phyloP scores from a whole-genome alignment of 2,888 invertebrate species.

The Charanyca ferruginea region DNA sequence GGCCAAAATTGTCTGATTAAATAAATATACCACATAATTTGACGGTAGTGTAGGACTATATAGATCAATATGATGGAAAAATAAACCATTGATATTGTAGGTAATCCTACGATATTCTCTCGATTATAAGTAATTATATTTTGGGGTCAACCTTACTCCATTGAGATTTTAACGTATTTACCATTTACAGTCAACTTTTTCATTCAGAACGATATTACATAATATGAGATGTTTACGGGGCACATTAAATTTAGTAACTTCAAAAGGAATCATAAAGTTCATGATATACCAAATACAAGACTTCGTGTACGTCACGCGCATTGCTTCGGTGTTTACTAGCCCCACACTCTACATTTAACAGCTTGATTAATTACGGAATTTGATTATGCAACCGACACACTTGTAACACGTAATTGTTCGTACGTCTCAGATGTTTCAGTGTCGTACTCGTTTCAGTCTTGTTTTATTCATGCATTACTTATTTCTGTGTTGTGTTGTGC shows the following conservation, averaged over 20 bases:
- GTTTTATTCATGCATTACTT: slow-evolving; percentile 29
- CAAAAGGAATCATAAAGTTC: slow-evolving; percentile 34
- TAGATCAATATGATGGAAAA: too few species aligned
- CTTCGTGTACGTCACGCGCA: slow-evolving; percentile 9
- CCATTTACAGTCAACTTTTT: not conserved
- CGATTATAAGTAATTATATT: too few species aligned
- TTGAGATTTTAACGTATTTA: too few species aligned
- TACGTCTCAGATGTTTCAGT: slow-evolving; percentile 20
- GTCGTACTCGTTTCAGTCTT: slow-evolving; percentile 5
- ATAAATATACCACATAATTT: too few species aligned
- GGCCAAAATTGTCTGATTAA: too few species aligned
- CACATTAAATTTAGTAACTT: slow-evolving; percentile 12
- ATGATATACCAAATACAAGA: slow-evolving; percentile 11
- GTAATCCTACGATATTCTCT: too few species aligned
- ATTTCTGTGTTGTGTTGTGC: slow-evolving; percentile 20
- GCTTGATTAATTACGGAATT: slow-evolving; percentile 49
- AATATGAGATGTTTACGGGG: not conserved
- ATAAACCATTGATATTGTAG: too few species aligned
- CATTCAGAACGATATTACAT: not conserved
- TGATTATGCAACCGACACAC: slow-evolving; percentile 28
- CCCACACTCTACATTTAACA: slow-evolving; percentile 26
- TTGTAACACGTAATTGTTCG: slow-evolving; percentile 21
- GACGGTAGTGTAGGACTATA: too few species aligned
- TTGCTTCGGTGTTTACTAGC: slow-evolving; percentile 27
- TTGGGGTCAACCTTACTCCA: too few species aligned